A percentile compares a stretch with the other conserved stretches of the same genome.
Conservation (phyloP, 2,888 invertebrate species). For the Dolichopus griseipennis region DNA sequence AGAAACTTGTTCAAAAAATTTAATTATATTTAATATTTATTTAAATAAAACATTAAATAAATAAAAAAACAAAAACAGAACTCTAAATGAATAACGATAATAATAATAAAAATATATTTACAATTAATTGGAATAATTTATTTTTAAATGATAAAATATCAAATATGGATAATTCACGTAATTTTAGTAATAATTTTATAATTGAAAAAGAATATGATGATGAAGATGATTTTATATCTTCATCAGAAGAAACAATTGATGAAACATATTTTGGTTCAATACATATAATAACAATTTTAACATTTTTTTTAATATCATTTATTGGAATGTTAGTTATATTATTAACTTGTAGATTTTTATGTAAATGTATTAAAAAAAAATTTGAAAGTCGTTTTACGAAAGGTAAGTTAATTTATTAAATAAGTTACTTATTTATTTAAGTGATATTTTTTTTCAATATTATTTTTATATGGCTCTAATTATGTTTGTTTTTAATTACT, state of each 20-base stretch:
- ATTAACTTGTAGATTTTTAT: background rate
- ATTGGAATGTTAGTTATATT: background rate
- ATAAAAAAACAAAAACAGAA: too few relatives aligned
- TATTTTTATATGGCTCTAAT: too few relatives aligned
- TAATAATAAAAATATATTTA: background rate
- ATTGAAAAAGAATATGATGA: background rate
- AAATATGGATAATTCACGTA: too few relatives aligned
- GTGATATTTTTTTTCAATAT: too few relatives aligned
- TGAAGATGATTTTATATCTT: background rate
- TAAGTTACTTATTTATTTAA: too few relatives aligned
- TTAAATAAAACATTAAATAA: too few relatives aligned
- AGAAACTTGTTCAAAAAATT: too few relatives aligned
- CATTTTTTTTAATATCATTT: background rate
- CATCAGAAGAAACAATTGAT: background rate
- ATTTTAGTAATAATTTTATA: background rate
- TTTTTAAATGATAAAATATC: background rate
- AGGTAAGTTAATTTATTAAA: background rate
- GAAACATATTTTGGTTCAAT: background rate
- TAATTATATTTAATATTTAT: too few relatives aligned
- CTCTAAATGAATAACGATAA: background rate
- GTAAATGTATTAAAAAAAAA: background rate
- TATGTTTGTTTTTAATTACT: too few relatives aligned
- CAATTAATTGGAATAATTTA: conserved; percentile 3
- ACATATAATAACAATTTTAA: background rate
- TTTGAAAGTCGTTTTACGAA: background rate